Evolutionary conservation across 2,888 invertebrate species (phyloP), one percentile per base, ranked within the genome.

Genomic region (Aquatica leii): DNA sequence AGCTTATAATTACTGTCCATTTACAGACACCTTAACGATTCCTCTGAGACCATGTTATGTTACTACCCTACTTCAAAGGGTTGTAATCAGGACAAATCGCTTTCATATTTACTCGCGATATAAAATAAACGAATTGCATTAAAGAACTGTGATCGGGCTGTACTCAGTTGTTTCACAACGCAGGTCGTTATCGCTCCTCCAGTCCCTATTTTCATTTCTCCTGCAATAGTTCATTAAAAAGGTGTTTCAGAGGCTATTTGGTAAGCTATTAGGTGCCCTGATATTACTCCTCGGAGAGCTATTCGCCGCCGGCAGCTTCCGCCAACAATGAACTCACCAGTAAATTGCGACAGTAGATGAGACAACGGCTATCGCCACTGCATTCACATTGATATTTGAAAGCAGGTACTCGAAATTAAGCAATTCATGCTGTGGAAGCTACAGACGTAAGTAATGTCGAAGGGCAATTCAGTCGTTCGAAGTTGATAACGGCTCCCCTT

Each of bases 211-310:
- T 82, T 82, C 82, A 82, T 82, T 82, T 82, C 82, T 80, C 79
- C 79, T 80, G 80, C 82, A 79, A 82, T 82, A 87, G 88, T 87
- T 88, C 88, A 88, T 88, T 88, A 88, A 88, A 88, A 87, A 88
- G 87, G 87, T 88, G 87, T 88, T 88, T 87, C 86, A 84, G 83
- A 85, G 85, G 86, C 87, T 86, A 87, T 87, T 87, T 86, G 85
- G 86, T 84, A 84, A 84, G 86, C 86, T 86, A 87, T 87, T 87
- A 86, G 87, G 85, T 84, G 84, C 84, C 79, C 81, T 74, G 81
- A 81, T 82, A 82, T 82, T 82, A 81, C 81, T 82, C 82, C 82
- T 81, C 78, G 75, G 82, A 82, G 82, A 79, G 82, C 80, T 81
- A 80, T 82, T 82, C 78, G 78, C 79, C 77, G 76, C 73, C 77